Evolutionary conservation across 92 coral and sea anemone species (phyloP).

Genomic region (Epizoanthus rinbou): DNA sequence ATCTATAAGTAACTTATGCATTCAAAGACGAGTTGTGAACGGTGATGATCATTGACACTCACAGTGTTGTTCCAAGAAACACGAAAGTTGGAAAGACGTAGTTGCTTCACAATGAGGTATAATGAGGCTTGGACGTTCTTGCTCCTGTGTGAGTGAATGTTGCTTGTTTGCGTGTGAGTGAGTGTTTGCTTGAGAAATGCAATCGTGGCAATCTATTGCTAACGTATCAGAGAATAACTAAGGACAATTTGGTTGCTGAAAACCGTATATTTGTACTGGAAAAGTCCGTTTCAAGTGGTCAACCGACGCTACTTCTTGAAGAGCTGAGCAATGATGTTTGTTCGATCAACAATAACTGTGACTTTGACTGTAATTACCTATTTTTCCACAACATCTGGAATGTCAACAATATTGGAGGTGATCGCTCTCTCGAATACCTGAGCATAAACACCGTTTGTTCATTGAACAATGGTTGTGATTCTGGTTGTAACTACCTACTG

Average conservation of each 20-base stretch:
- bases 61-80: too few relatives aligned
- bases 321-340: background rate
- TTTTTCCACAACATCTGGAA: background rate
- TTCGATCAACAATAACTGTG: background rate
- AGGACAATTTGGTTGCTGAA: background rate
- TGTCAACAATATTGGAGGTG: constrained; percentile 8
- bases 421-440: constrained; percentile 6
- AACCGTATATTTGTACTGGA: background rate
- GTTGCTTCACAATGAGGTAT: too few relatives aligned
- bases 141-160: background rate
- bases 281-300: background rate
- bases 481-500: background rate
- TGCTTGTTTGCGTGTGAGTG: too few relatives aligned
- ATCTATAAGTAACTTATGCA: too few relatives aligned
- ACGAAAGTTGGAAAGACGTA: too few relatives aligned
- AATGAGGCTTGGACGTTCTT: background rate
- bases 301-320: background rate
- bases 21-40: too few relatives aligned
- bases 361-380: background rate
- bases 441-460: constrained; percentile 1
- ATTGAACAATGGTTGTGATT: background rate
- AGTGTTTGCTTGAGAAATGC: background rate
- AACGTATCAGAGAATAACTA: background rate
- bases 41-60: too few relatives aligned
- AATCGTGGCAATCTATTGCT: background rate